Evolutionary conservation across 2,888 invertebrate genomes (phyloP), one percentile per base, ranked within the genome.

Genomic region (Notodonta ziczac): DNA sequence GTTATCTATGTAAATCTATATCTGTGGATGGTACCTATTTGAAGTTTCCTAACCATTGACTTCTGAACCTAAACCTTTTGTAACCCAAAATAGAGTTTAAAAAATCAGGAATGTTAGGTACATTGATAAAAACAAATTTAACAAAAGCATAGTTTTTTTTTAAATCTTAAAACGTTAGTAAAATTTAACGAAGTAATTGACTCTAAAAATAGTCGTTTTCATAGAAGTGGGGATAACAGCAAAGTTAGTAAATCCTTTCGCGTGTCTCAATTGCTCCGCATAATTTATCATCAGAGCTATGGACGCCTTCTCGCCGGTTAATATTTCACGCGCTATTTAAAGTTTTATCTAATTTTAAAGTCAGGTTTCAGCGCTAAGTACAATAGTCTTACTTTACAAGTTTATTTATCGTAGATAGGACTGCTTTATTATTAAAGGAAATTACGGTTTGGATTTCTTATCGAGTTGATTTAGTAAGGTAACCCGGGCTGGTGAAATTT

Each of bases 211-310:
- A 46, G 13, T 46, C 5, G 5, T n/a, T 13, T 46, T 46, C 9
- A 12, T 42, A 9, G 8, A 2, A 10, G 12, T 12, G 8, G 42
- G 4, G 12, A 42, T 24, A 44, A 46, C 46, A n/a, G 5, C n/a
- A 46, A n/a, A n/a, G 4, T 46, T n/a, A 46, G 0, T 9, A 4
- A 46, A 12, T 50, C 62, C 44, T 73, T 70, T 63, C 65, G 44
- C 58, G 63, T 65, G 59, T 62, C 52, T 62, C 59, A 65, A 67
- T 62, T n/a, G 42, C 32, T 39, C 16, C 12, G n/a, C 44, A 51
- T 51, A 60, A 14, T 55, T 63, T 52, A 57, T 60, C 50, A 54
- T 40, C 39, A 14, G 9, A 40, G n/a, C 5, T 13, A n/a, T 46
- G 6, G 46, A 42, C 5, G 46, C 13, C 46, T 46, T 46, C 10